Evolutionary conservation across 2,888 invertebrate species (phyloP).

Genomic region (Gnatocerus cornutus): DNA sequence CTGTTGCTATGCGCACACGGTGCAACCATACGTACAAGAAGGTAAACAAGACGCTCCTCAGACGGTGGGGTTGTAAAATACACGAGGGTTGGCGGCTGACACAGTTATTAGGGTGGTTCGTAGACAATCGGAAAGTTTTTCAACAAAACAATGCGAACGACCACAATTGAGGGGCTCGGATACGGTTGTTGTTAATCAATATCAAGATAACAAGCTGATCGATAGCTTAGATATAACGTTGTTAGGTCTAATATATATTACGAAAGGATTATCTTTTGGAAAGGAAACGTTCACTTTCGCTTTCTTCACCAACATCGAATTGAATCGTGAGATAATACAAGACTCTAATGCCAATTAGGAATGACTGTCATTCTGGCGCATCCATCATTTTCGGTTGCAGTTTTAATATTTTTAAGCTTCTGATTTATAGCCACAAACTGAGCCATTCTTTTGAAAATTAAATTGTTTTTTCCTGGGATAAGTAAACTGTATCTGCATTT

Average conservation of each 20-base stretch:
- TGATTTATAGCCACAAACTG: too few relatives aligned
- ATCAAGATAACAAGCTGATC: neutral
- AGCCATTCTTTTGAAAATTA: too few relatives aligned
- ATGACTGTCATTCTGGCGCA: too few relatives aligned
- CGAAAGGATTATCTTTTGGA: neutral
- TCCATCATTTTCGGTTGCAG: too few relatives aligned
- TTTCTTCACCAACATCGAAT: too few relatives aligned
- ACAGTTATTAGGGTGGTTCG: neutral
- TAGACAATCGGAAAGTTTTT: conserved; percentile 5
- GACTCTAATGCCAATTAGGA: too few relatives aligned
- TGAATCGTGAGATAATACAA: too few relatives aligned
- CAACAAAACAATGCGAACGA: neutral
- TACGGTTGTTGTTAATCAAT: conserved; percentile 2
- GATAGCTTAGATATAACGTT: neutral
- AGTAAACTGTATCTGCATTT: too few relatives aligned
- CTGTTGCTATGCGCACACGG: conserved; percentile 49
- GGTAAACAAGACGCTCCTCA: conserved; percentile 33
- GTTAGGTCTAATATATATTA: neutral
- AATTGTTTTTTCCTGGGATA: too few relatives aligned
- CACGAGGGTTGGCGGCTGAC: neutral
- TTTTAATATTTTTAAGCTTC: too few relatives aligned
- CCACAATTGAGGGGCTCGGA: neutral
- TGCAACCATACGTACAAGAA: conserved; percentile 16
- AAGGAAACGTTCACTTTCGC: too few relatives aligned
- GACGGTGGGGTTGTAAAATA: conserved; percentile 2